These are phyloP conservation scores for Syngnathoides biaculeatus DNA, from an alignment of 2,113 vertebrate species.

Conservation along the genomic window DNA sequence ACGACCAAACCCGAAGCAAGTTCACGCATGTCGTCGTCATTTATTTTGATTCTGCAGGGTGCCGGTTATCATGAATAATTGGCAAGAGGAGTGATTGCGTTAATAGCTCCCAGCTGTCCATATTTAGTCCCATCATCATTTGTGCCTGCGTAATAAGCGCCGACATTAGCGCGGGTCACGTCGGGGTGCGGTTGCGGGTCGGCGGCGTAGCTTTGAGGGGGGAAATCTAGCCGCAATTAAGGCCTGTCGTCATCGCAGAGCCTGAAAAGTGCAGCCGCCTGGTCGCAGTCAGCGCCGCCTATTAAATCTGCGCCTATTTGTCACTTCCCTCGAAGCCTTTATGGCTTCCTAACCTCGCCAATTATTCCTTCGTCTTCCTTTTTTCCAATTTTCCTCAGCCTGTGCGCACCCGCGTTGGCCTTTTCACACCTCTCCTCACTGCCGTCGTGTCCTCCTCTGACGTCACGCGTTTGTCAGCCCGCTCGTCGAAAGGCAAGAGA, in stretches of 20 bases:
- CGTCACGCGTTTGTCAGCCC: slow-evolving; percentile 20
- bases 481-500: slow-evolving; percentile 28
- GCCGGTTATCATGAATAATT: neutral
- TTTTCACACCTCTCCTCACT: slow-evolving; percentile 8
- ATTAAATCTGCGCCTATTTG: slow-evolving; percentile 40
- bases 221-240: slow-evolving; percentile 9
- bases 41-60: neutral
- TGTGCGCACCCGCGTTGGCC: slow-evolving; percentile 7
- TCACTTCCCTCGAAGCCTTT: slow-evolving; percentile 16
- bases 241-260: slow-evolving; percentile 10
- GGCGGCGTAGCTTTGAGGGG: neutral
- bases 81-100: neutral
- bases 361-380: slow-evolving; percentile 19
- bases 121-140: slow-evolving; percentile 35
- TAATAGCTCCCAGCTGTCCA: neutral
- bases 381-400: slow-evolving; percentile 12
- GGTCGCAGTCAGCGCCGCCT: slow-evolving; percentile 1
- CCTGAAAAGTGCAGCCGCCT: slow-evolving; percentile 18
- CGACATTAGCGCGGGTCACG: slow-evolving; percentile 2
- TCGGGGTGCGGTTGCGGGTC: neutral
- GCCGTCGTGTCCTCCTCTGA: neutral
- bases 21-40: no score
- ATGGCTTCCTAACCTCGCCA: slow-evolving; percentile 14
- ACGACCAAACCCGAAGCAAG: no score
- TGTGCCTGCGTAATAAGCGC: slow-evolving; percentile 11